These are phyloP conservation scores for Danaus chrysippus DNA, from an alignment of 2,888 invertebrate species.

Conservation along the genomic window DNA sequence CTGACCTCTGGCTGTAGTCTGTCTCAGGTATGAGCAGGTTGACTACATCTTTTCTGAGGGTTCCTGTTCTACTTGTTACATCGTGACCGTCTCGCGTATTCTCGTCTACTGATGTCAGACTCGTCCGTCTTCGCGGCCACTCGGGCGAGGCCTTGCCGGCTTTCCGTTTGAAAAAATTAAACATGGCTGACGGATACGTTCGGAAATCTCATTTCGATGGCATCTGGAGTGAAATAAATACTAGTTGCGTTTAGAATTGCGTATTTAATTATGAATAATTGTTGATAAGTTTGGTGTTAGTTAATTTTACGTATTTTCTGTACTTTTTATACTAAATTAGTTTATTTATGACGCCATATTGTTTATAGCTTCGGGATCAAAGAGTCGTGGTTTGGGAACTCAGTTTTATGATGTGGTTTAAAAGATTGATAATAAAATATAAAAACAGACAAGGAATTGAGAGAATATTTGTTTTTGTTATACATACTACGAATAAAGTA, in stretches of 20 bases:
- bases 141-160: constrained; percentile 56
- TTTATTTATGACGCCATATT: too few relatives aligned
- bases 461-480: too few relatives aligned
- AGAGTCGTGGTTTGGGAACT: too few relatives aligned
- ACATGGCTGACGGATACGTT: constrained; percentile 55
- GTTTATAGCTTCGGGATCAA: too few relatives aligned
- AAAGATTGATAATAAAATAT: too few relatives aligned
- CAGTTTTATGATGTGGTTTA: too few relatives aligned
- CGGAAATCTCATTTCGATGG: constrained; percentile 45
- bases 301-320: constrained; percentile 2
- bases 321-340: background rate
- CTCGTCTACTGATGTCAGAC: constrained; percentile 25
- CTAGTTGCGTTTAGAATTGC: constrained; percentile 13
- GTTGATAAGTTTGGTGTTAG: constrained; percentile 6
- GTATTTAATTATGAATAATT: constrained; percentile 12
- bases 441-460: too few relatives aligned
- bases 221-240: constrained; percentile 1
- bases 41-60: constrained; percentile 69
- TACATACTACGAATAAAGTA: too few relatives aligned
- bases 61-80: constrained; percentile 47
- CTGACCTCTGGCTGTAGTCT: constrained; percentile 62
- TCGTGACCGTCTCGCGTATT: constrained; percentile 49
- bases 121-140: constrained; percentile 41
- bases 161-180: constrained; percentile 73
- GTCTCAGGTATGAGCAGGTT: constrained; percentile 66